phyloP scores from a whole-genome alignment of 1,140 invertebrate genomes.

The Leptopilina clavipes region DNA sequence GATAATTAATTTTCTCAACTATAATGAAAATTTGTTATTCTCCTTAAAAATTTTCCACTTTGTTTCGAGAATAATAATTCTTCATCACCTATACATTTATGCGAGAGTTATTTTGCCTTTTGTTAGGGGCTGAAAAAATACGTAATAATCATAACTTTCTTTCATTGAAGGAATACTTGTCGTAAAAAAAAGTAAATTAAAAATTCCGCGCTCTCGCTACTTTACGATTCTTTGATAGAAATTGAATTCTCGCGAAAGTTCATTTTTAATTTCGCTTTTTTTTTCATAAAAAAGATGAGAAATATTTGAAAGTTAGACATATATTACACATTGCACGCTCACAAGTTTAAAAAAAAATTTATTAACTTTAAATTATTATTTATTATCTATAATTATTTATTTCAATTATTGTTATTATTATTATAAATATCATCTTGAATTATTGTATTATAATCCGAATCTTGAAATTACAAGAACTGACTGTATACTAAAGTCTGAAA shows the following conservation, averaged over 20 bases:
- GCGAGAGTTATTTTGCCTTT: no score
- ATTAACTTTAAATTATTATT: no score
- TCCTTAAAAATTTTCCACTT: neutral
- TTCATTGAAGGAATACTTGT: neutral
- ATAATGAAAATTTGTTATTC: neutral
- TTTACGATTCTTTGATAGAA: conserved; percentile 16
- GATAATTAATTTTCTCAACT: neutral
- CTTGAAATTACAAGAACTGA: no score
- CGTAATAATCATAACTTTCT: conserved; percentile 34
- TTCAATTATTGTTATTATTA: no score
- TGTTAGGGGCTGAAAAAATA: neutral
- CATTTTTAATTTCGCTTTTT: neutral
- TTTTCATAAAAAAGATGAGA: neutral
- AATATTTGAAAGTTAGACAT: neutral
- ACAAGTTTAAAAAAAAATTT: no score
- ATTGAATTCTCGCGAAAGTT: neutral
- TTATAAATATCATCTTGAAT: no score
- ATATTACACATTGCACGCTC: no score
- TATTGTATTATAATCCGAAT: no score
- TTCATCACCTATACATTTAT: no score
- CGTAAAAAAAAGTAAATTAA: conserved; percentile 17
- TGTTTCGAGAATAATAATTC: neutral
- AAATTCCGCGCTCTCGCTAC: neutral
- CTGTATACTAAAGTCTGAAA: no score
- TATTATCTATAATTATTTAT: no score